A percentile compares a stretch with the other conserved stretches of the same genome.
These are phyloP conservation scores for Myotis daubentonii DNA, from an alignment of 2,797 vertebrate genomes.

Conservation along the genomic window DNA sequence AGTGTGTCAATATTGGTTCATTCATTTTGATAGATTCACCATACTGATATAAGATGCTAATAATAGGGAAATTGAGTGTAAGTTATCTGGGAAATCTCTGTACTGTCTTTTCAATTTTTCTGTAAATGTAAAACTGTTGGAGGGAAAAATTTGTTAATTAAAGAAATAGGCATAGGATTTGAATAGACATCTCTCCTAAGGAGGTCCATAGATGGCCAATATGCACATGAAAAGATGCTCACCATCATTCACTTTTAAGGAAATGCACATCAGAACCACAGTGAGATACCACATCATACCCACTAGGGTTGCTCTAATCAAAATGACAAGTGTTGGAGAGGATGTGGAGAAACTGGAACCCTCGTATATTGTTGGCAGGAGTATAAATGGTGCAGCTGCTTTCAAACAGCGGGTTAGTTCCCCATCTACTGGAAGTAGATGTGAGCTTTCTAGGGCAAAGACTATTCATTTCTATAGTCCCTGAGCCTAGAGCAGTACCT, in stretches of 20 bases:
- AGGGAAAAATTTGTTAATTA: background rate
- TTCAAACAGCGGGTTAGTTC: background rate
- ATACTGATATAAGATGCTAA: slow-evolving; percentile 9
- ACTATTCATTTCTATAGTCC: background rate
- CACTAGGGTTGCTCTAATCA: background rate
- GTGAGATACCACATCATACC: background rate
- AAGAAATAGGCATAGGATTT: background rate
- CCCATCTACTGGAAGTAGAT: background rate
- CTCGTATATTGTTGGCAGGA: background rate
- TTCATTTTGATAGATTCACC: background rate
- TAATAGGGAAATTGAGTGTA: background rate
- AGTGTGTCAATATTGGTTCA: background rate
- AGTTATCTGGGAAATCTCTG: background rate
- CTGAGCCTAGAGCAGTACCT: background rate
- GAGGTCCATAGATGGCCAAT: background rate
- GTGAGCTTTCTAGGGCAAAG: background rate
- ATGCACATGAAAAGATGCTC: background rate
- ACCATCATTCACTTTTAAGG: background rate
- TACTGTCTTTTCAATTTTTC: background rate
- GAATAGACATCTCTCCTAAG: background rate
- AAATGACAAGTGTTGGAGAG: background rate
- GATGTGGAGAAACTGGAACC: background rate
- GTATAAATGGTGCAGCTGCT: background rate
- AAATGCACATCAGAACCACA: background rate
- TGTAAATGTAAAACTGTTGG: background rate